Evolutionary conservation across 2,888 invertebrate species (phyloP).

Genomic region (Eupithecia subfuscata): DNA sequence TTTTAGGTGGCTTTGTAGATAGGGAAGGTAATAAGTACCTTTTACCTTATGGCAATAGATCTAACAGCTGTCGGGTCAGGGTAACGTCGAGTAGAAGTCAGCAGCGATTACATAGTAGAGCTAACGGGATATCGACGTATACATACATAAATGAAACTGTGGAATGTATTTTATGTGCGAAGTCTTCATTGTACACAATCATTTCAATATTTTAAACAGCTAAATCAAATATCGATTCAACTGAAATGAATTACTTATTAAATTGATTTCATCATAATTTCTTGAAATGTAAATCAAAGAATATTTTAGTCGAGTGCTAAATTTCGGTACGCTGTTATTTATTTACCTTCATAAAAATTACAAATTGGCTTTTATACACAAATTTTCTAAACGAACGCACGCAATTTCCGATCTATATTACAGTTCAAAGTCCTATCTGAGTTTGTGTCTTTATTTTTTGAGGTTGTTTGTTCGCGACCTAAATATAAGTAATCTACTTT

Average conservation of each 20-base stretch:
- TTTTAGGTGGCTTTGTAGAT: slow-evolving; percentile 5
- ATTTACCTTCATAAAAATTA: neutral
- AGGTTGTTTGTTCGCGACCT: neutral
- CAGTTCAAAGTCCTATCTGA: slow-evolving; percentile 5
- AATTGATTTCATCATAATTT: neutral
- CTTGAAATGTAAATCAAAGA: neutral
- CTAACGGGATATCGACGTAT: neutral
- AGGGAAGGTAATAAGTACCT: neutral
- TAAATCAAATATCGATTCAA: neutral
- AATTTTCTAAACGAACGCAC: neutral
- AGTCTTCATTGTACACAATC: neutral
- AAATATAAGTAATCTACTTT: neutral
- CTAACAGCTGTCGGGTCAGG: neutral
- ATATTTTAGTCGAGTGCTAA: neutral
- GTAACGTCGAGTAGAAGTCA: neutral
- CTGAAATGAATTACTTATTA: neutral
- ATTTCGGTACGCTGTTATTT: slow-evolving; percentile 2
- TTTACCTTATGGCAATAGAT: neutral
- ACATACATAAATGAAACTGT: neutral
- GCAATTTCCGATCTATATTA: neutral
- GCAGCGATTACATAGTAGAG: neutral
- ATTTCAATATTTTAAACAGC: neutral
- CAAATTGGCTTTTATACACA: neutral
- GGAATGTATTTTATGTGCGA: neutral
- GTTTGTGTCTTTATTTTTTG: slow-evolving; percentile 11